These are phyloP conservation scores for Semotilus atromaculatus DNA, from an alignment of 2,797 vertebrate species.

Conservation along the genomic window DNA sequence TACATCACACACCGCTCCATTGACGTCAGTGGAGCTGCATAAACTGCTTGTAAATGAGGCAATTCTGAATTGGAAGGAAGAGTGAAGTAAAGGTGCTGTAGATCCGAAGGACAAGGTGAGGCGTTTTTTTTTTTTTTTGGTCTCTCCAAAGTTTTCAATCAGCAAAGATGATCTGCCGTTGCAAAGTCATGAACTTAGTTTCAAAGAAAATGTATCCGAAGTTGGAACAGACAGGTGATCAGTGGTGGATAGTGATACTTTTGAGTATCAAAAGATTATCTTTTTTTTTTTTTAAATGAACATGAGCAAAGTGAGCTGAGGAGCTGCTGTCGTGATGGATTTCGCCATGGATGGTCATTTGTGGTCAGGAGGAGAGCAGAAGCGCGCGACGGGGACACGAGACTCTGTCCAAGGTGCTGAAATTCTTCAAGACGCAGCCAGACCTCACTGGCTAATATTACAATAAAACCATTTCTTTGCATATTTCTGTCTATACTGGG, in stretches of 20 bases:
- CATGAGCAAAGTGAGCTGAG: not conserved
- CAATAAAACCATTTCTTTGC: not conserved
- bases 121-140: not conserved
- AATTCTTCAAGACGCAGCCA: slow-evolving; percentile 9
- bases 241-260: not conserved
- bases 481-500: not conserved
- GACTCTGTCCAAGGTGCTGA: slow-evolving; percentile 69
- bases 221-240: not conserved
- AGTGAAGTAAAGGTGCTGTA: slow-evolving; percentile 10
- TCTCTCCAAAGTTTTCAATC: not conserved
- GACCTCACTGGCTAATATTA: not conserved
- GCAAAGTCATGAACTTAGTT: not conserved
- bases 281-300: not conserved
- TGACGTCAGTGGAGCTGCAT: slow-evolving; percentile 85
- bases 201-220: not conserved
- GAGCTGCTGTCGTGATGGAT: slow-evolving; percentile 51
- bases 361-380: slow-evolving; percentile 31
- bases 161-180: not conserved
- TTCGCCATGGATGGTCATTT: slow-evolving; percentile 55
- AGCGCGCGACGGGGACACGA: slow-evolving; percentile 37
- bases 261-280: not conserved
- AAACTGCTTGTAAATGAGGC: slow-evolving; percentile 74
- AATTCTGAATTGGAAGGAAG: slow-evolving; percentile 54
- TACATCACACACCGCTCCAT: slow-evolving; percentile 73
- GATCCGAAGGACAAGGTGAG: slow-evolving; percentile 11